phyloP scores from a whole-genome alignment of 2,113 vertebrate genomes.

The Chroicocephalus ridibundus region DNA sequence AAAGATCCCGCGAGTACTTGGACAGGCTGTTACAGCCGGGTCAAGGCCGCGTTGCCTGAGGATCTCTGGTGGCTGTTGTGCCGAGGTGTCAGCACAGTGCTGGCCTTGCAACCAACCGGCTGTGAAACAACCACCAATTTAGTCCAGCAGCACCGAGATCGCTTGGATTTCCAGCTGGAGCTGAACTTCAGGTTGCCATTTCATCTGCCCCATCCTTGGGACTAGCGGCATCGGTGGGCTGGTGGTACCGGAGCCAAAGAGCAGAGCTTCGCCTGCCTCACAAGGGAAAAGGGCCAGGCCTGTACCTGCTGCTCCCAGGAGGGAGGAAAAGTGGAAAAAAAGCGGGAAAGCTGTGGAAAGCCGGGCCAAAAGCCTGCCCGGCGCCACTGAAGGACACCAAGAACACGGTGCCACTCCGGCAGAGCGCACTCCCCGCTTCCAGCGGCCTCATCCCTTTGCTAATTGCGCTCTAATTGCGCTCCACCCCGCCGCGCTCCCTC shows the following conservation, averaged over 20 bases:
- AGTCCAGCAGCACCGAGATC: rapidly evolving
- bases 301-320: background rate
- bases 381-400: rapidly evolving
- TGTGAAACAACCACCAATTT: background rate
- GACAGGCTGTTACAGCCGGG: rapidly evolving
- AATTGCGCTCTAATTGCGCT: rapidly evolving
- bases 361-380: rapidly evolving
- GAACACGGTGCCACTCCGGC: rapidly evolving
- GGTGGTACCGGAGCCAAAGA: rapidly evolving
- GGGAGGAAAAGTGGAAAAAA: background rate
- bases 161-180: background rate
- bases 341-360: too few species aligned
- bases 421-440: rapidly evolving
- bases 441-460: rapidly evolving
- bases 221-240: rapidly evolving
- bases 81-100: rapidly evolving
- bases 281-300: background rate
- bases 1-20: background rate
- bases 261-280: rapidly evolving
- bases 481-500: rapidly evolving
- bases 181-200: background rate
- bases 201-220: rapidly evolving
- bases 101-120: background rate
- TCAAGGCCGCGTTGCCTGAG: rapidly evolving
- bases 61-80: rapidly evolving